These are phyloP conservation scores for Melipona bicolor DNA, from an alignment of 2,888 invertebrate genomes.

Conservation along the genomic window DNA sequence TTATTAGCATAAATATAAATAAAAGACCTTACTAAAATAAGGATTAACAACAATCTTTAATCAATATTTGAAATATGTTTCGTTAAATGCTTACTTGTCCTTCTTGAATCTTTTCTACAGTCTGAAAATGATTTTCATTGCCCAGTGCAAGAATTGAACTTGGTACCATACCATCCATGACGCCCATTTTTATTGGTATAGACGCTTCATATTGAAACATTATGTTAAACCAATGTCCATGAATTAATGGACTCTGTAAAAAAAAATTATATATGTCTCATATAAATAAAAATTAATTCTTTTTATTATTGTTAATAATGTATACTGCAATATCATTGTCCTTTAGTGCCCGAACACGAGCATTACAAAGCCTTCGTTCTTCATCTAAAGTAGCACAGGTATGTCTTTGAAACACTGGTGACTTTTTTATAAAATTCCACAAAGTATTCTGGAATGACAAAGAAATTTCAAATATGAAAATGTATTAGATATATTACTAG, in stretches of 20 bases:
- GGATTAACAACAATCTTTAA: no score
- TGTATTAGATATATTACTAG: not conserved
- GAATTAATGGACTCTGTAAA: constrained; percentile 36
- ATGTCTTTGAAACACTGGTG: constrained; percentile 32
- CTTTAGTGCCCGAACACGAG: constrained; percentile 20
- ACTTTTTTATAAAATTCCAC: constrained; percentile 37
- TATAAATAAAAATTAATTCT: not conserved
- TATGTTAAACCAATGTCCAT: constrained; percentile 35
- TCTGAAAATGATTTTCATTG: constrained; percentile 83
- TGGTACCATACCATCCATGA: constrained; percentile 85
- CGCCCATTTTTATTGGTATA: constrained; percentile 12
- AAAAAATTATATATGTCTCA: not conserved
- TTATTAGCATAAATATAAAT: not conserved
- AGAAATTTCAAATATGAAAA: not conserved
- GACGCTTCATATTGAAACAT: constrained; percentile 39
- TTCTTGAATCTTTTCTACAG: constrained; percentile 78
- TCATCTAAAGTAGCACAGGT: constrained; percentile 32
- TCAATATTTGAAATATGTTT: constrained; percentile 8
- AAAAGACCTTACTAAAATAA: not conserved
- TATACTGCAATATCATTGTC: constrained; percentile 34
- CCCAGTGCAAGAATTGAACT: constrained; percentile 84
- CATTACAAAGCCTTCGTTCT: constrained; percentile 33
- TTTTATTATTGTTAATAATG: not conserved
- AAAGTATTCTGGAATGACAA: constrained; percentile 27
- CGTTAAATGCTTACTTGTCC: constrained; percentile 76